These are phyloP conservation scores for Allacma fusca DNA, from an alignment of 2,888 invertebrate species.

Conservation along the genomic window DNA sequence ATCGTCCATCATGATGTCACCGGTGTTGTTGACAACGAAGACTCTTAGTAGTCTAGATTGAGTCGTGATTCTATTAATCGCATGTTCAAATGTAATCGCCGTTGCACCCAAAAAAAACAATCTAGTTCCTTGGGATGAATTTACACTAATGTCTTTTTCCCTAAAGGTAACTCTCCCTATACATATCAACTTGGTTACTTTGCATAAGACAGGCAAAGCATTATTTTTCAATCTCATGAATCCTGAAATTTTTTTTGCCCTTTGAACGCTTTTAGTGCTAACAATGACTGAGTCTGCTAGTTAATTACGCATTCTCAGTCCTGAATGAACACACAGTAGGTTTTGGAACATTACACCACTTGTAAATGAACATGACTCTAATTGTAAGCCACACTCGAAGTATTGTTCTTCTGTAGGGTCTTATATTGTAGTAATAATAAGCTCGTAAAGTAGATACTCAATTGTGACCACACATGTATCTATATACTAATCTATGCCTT, in stretches of 20 bases:
- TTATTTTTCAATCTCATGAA: not conserved
- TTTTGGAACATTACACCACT: not conserved
- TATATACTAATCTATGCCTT: too few species aligned
- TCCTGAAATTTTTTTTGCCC: not conserved
- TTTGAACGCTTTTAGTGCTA: not conserved
- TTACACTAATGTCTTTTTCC: not conserved
- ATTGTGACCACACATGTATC: too few species aligned
- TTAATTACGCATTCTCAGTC: not conserved
- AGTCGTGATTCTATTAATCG: conserved; percentile 25
- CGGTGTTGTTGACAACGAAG: conserved; percentile 1
- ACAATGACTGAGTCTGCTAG: not conserved
- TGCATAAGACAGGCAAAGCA: too few species aligned
- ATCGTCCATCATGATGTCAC: conserved; percentile 19
- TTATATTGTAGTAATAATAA: too few species aligned
- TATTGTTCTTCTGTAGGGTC: too few species aligned
- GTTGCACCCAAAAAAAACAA: not conserved
- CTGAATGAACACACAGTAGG: not conserved
- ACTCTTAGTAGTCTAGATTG: conserved; percentile 18
- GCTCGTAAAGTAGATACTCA: too few species aligned
- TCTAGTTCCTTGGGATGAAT: conserved; percentile 6
- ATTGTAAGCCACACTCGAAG: not conserved
- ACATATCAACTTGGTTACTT: not conserved
- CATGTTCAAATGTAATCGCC: not conserved
- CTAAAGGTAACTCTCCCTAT: not conserved
- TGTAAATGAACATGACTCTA: not conserved